phyloP scores from a whole-genome alignment of 2,113 vertebrate genomes.

The Aspidoscelis tigris region DNA sequence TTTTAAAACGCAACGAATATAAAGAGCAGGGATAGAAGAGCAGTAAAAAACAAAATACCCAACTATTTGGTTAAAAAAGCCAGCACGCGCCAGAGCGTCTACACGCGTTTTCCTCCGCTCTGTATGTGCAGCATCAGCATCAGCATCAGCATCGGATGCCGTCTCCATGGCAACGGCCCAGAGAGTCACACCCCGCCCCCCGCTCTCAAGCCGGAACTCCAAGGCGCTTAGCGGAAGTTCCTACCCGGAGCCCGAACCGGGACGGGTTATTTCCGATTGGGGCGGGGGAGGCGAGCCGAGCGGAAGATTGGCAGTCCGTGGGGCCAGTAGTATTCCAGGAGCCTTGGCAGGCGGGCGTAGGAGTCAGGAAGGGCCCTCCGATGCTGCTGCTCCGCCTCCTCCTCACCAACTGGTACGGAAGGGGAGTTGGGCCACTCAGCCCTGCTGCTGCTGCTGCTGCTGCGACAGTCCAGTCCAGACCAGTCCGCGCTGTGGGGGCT shows the following conservation, averaged over 20 bases:
- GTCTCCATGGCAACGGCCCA: conserved; percentile 7
- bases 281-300: not conserved
- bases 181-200: no score
- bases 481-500: no score
- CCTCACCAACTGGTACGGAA: not conserved
- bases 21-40: no score
- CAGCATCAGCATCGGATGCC: not conserved
- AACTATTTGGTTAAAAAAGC: no score
- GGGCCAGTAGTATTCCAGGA: not conserved
- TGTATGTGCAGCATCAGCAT: no score
- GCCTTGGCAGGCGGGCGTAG: not conserved
- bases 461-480: not conserved
- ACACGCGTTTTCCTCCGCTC: no score
- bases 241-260: not conserved
- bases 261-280: not conserved
- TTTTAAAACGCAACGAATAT: no score
- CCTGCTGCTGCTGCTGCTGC: no score
- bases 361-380: not conserved
- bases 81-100: no score
- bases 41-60: no score
- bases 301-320: not conserved
- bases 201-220: not conserved
- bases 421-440: no score
- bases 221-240: not conserved
- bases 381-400: no score